Percentiles rank a stretch among this genome's conserved stretches.
Conservation (phyloP, 1,140 invertebrate species). For the Calephelis nemesis region DNA sequence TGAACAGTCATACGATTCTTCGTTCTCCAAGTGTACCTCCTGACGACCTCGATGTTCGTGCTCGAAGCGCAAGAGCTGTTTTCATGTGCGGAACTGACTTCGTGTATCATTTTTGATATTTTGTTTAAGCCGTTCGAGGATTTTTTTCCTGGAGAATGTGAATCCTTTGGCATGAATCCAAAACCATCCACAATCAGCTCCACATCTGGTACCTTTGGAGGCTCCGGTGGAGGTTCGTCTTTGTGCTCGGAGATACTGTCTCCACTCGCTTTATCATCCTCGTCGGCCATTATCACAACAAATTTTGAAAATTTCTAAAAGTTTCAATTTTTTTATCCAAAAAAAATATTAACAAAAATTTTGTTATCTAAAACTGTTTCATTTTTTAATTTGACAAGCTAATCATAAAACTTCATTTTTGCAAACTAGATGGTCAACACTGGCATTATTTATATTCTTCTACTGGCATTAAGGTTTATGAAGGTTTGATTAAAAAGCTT, state of each 20-base stretch:
- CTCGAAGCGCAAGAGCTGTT: slow-evolving; percentile 58
- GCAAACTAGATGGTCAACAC: background rate
- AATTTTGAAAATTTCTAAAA: slow-evolving; percentile 33
- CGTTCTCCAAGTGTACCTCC: slow-evolving; percentile 83
- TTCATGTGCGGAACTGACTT: slow-evolving; percentile 26
- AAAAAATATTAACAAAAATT: slow-evolving; percentile 34
- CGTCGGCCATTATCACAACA: slow-evolving; percentile 55
- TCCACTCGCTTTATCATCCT: slow-evolving; percentile 49
- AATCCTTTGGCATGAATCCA: slow-evolving; percentile 62
- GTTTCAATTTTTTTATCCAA: slow-evolving; percentile 31
- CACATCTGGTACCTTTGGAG: slow-evolving; percentile 53
- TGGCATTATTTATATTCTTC: too few relatives aligned
- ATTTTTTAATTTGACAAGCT: slow-evolving; percentile 1
- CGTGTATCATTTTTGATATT: slow-evolving; percentile 35
- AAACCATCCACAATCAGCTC: slow-evolving; percentile 66
- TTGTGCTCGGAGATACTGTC: slow-evolving; percentile 40
- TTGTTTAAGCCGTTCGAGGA: slow-evolving; percentile 28
- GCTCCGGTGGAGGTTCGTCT: slow-evolving; percentile 31
- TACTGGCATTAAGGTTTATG: too few relatives aligned
- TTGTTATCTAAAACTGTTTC: slow-evolving; percentile 3
- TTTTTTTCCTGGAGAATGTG: slow-evolving; percentile 1
- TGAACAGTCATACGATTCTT: slow-evolving; percentile 82
- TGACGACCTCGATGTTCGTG: slow-evolving; percentile 67
- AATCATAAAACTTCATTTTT: background rate
- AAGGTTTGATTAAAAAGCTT: too few relatives aligned